Evolutionary conservation across 2,888 invertebrate species (phyloP).

Genomic region (Lysandra coridon): DNA sequence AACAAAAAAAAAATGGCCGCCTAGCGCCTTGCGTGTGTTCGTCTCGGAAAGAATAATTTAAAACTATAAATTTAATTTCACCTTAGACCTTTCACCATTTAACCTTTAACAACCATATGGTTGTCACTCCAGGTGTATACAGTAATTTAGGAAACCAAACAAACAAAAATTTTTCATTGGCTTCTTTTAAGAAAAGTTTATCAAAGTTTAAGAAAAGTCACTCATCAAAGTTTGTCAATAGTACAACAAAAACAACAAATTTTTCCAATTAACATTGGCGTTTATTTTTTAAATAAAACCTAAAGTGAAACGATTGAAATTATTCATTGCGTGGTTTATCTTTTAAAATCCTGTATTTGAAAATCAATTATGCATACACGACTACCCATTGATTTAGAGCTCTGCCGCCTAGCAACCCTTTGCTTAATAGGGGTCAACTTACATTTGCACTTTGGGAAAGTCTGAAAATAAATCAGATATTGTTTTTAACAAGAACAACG

Average conservation of each 20-base stretch:
- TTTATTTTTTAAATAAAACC: not conserved
- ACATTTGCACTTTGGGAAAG: not conserved
- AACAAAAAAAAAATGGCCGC: no score
- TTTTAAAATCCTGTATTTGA: slow-evolving; percentile 21
- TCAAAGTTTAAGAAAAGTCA: not conserved
- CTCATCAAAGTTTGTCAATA: not conserved
- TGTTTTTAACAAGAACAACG: not conserved
- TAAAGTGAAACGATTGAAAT: not conserved
- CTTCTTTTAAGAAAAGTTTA: no score
- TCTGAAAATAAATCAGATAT: slow-evolving; percentile 2
- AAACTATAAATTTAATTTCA: no score
- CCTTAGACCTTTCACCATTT: no score
- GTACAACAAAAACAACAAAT: not conserved
- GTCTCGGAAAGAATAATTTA: no score
- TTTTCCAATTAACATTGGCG: not conserved
- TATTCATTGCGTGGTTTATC: slow-evolving; percentile 1
- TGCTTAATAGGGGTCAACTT: not conserved
- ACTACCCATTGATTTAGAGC: not conserved
- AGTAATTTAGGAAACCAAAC: no score
- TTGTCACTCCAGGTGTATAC: no score
- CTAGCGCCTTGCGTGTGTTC: no score
- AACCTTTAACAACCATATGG: no score
- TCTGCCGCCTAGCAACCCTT: not conserved
- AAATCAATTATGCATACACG: slow-evolving; percentile 13
- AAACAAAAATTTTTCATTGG: no score